Evolutionary conservation across 2,888 invertebrate genomes (phyloP).

Genomic region (Cataglyphis albicans): DNA sequence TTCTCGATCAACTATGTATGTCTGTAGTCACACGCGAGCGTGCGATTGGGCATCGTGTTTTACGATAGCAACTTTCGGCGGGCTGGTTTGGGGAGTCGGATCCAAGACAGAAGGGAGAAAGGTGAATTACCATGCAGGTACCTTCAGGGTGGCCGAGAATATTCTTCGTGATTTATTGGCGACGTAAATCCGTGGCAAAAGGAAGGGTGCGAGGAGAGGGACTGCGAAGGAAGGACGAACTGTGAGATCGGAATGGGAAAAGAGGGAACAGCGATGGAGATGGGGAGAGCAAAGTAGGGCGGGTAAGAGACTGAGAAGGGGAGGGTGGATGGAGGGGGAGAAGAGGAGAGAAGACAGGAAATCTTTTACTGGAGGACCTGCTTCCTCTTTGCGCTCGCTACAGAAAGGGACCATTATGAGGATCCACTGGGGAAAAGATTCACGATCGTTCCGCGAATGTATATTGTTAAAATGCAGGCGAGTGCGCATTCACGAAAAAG

Average conservation of each 20-base stretch:
- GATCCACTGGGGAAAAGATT: constrained; percentile 52
- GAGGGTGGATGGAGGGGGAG: background rate
- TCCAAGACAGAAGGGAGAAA: constrained; percentile 30
- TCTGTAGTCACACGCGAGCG: background rate
- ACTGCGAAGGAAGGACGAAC: background rate
- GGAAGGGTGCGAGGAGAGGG: constrained; percentile 29
- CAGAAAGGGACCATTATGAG: constrained; percentile 59
- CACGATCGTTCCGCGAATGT: constrained; percentile 51
- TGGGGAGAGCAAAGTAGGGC: background rate
- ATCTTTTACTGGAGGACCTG: constrained; percentile 54
- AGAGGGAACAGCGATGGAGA: background rate
- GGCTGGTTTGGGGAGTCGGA: background rate
- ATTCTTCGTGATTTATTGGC: constrained; percentile 64
- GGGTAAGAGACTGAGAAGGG: constrained; percentile 24
- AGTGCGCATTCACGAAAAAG: constrained; percentile 31
- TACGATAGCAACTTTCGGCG: constrained; percentile 41
- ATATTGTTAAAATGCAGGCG: constrained; percentile 57
- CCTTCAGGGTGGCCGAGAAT: constrained; percentile 54
- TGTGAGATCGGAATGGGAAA: constrained; percentile 21
- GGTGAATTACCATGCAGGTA: constrained; percentile 47
- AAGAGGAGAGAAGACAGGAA: constrained; percentile 29
- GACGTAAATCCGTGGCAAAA: constrained; percentile 61
- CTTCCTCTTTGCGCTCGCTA: constrained; percentile 42
- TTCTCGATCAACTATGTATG: background rate
- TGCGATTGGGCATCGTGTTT: background rate